Percentiles rank a stretch among this genome's conserved stretches.
These are phyloP conservation scores for Apodemia mormo DNA, from an alignment of 2,888 invertebrate species.

Conservation along the genomic window DNA sequence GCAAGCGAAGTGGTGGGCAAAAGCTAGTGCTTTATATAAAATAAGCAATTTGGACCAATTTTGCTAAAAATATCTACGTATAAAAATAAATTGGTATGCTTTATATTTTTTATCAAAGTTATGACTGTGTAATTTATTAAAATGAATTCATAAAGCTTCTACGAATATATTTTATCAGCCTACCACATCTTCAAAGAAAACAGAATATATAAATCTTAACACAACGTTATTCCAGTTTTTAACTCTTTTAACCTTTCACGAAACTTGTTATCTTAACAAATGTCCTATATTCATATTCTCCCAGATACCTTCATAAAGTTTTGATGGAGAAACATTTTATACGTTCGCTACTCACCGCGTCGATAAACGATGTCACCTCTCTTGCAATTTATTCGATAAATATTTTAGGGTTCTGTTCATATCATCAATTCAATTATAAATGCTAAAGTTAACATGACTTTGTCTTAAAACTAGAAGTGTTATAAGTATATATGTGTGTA, in stretches of 20 bases:
- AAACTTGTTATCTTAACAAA: conserved; percentile 18
- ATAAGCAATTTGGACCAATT: neutral
- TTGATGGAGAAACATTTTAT: conserved; percentile 17
- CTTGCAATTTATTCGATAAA: neutral
- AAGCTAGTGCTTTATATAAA: neutral
- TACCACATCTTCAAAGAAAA: no score
- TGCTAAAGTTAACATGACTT: no score
- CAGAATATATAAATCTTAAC: neutral
- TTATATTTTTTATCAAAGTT: neutral
- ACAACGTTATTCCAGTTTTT: conserved; percentile 5
- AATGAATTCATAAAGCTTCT: neutral
- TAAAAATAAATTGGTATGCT: neutral
- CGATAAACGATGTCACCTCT: conserved; percentile 11
- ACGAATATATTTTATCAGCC: neutral
- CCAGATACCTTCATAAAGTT: conserved; percentile 7
- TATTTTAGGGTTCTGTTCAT: conserved; percentile 10
- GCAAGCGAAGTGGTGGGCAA: neutral
- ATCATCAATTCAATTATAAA: no score
- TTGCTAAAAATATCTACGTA: neutral
- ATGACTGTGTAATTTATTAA: neutral
- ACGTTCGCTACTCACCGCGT: conserved; percentile 10
- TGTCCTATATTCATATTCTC: conserved; percentile 12
- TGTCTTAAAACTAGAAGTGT: no score
- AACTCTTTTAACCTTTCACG: neutral
- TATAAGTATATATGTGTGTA: no score